Evolutionary conservation across 1,140 invertebrate species (phyloP).

Genomic region (Heterodera carotae): DNA sequence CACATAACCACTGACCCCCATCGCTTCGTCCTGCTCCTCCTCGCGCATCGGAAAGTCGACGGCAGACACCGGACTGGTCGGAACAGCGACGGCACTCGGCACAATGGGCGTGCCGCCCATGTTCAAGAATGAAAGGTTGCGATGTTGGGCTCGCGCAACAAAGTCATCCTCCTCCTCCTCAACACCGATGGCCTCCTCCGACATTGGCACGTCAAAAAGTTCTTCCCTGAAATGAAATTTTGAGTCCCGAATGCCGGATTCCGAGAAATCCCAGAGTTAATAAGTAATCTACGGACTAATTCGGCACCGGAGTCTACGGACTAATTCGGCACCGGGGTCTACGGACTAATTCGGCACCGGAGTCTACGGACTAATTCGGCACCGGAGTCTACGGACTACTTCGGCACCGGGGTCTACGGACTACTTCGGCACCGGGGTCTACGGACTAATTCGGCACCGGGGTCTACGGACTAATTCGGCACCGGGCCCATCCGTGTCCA

Average conservation of each 20-base stretch:
- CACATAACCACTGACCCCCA: constrained; percentile 1
- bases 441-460: too few relatives aligned
- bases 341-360: too few relatives aligned
- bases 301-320: too few relatives aligned
- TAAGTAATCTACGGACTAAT: too few relatives aligned
- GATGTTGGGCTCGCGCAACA: not conserved
- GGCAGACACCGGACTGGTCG: constrained; percentile 22
- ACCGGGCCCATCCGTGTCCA: too few relatives aligned
- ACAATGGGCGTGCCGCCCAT: constrained; percentile 9
- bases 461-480: too few relatives aligned
- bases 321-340: too few relatives aligned
- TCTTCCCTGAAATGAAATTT: constrained; percentile 10
- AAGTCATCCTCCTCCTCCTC: not conserved
- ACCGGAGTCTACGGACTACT: too few relatives aligned
- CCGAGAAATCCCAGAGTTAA: too few relatives aligned
- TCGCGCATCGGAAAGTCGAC: constrained; percentile 30
- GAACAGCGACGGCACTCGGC: not conserved
- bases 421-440: too few relatives aligned
- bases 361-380: too few relatives aligned
- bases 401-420: too few relatives aligned
- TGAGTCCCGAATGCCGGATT: not conserved
- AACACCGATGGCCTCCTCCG: not conserved
- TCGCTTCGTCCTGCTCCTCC: constrained; percentile 18
- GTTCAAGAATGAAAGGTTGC: not conserved
- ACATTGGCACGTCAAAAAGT: not conserved